Conservation (phyloP, 2,888 invertebrate species). For the Callinectes sapidus region DNA sequence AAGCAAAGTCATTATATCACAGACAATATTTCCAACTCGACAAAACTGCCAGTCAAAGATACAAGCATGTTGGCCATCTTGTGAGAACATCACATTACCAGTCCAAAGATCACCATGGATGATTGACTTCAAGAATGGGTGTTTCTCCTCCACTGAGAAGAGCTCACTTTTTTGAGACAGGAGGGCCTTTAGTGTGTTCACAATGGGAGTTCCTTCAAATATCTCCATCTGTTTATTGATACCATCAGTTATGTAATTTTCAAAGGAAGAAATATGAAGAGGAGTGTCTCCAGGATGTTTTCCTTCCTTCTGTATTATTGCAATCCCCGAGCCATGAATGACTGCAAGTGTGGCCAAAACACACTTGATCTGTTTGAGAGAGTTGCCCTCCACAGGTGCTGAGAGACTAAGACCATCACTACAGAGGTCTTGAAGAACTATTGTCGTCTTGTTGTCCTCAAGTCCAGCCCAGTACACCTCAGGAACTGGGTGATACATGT, state of each 20-base stretch:
- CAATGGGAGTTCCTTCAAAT: conserved; percentile 30
- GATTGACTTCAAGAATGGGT: conserved; percentile 61
- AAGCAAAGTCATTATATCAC: conserved; percentile 62
- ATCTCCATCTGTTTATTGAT: conserved; percentile 46
- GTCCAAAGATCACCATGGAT: conserved; percentile 70
- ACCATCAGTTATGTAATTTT: conserved; percentile 43
- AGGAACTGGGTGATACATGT: conserved; percentile 49
- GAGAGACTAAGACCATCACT: conserved; percentile 41
- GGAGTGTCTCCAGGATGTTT: conserved; percentile 38
- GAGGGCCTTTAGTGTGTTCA: conserved; percentile 37
- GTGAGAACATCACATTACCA: conserved; percentile 66
- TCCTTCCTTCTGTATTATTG: conserved; percentile 49
- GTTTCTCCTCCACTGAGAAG: not conserved
- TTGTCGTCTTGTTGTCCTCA: conserved; percentile 43
- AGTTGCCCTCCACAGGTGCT: conserved; percentile 53
- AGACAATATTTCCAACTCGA: conserved; percentile 57
- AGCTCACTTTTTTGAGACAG: conserved; percentile 17
- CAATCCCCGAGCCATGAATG: conserved; percentile 66
- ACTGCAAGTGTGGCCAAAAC: conserved; percentile 49
- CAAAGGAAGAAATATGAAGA: conserved; percentile 14
- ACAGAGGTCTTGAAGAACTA: conserved; percentile 62
- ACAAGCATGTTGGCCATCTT: conserved; percentile 37
- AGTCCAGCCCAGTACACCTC: conserved; percentile 56
- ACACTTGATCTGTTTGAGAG: conserved; percentile 51
- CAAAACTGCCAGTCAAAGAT: conserved; percentile 71